Conservation (phyloP, 1,140 invertebrate genomes). For the Apis laboriosa region DNA sequence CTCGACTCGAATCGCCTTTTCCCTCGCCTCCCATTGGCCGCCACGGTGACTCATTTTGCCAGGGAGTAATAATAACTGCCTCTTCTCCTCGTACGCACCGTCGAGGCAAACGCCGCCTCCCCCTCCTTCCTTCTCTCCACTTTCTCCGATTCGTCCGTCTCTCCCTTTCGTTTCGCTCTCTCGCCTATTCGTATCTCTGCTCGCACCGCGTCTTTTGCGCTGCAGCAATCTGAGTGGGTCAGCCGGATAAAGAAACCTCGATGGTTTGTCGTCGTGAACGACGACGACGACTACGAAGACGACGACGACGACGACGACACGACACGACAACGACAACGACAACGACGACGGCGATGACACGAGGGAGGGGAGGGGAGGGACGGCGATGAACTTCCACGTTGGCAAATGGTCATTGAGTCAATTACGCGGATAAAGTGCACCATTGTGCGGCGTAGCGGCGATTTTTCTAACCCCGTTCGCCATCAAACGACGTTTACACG, state of each 20-base stretch:
- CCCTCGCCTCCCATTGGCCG: conserved; percentile 26
- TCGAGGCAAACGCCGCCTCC: not conserved
- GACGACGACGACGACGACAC: conserved; percentile 32
- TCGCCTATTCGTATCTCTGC: conserved; percentile 4
- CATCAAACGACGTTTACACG: conserved; percentile 51
- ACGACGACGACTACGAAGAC: conserved; percentile 25
- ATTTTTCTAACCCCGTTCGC: conserved; percentile 77
- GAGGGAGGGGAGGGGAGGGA: not conserved
- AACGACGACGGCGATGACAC: not conserved
- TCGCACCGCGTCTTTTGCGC: conserved; percentile 60
- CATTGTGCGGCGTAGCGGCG: conserved; percentile 75
- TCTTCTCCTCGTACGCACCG: not conserved
- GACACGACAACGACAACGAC: not conserved
- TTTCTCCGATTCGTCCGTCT: conserved; percentile 6
- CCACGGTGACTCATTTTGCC: conserved; percentile 61
- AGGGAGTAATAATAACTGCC: conserved; percentile 56
- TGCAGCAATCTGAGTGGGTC: conserved; percentile 70
- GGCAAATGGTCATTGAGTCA: conserved; percentile 79
- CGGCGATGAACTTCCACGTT: conserved; percentile 65
- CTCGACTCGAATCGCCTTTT: conserved; percentile 41
- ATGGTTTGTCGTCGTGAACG: conserved; percentile 50
- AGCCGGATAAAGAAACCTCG: conserved; percentile 73
- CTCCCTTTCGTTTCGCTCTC: conserved; percentile 3
- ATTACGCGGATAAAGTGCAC: conserved; percentile 79
- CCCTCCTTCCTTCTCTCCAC: not conserved